phyloP scores from a whole-genome alignment of 2,797 vertebrate species.

The Alcedo atthis region DNA sequence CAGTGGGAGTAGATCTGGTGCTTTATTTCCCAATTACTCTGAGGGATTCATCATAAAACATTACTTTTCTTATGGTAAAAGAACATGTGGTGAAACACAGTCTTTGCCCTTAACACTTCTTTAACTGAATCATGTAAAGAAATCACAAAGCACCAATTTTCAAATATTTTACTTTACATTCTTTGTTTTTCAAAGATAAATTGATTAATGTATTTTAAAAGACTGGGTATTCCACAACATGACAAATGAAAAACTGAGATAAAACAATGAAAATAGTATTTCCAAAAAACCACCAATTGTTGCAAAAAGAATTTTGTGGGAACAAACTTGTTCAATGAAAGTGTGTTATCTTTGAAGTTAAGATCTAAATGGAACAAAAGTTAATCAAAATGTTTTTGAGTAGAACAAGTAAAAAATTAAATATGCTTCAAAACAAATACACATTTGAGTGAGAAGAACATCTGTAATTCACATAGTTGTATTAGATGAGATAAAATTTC shows the following conservation, averaged over 20 bases:
- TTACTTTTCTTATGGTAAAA: neutral
- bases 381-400: neutral
- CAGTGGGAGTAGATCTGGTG: neutral
- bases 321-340: neutral
- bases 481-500: neutral
- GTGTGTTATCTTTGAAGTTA: neutral
- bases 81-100: neutral
- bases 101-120: neutral
- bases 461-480: neutral
- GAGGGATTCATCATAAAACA: neutral
- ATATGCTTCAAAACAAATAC: neutral
- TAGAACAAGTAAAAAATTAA: neutral
- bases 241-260: neutral
- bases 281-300: neutral
- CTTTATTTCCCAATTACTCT: neutral
- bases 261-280: neutral
- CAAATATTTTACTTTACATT: neutral
- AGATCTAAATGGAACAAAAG: neutral
- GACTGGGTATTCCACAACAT: neutral
- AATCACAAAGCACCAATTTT: neutral
- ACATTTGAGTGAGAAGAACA: neutral
- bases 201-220: neutral
- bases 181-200: neutral
- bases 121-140: neutral
- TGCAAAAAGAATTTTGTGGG: neutral